phyloP scores from a whole-genome alignment of 2,888 invertebrate genomes.

The Anagyrus pseudococci region DNA sequence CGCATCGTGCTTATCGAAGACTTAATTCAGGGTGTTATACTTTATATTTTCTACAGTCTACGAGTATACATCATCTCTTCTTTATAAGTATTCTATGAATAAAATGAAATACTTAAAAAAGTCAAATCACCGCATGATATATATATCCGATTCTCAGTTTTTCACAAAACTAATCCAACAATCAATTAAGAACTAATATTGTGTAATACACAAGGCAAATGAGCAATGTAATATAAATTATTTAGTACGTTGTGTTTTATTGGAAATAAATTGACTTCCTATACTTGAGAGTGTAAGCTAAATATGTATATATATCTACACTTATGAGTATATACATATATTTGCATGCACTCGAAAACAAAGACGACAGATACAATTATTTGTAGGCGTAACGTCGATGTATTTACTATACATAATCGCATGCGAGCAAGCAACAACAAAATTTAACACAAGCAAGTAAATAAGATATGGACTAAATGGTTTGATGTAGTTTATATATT shows the following conservation, averaged over 20 bases:
- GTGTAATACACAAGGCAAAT: slow-evolving; percentile 1
- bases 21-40: slow-evolving; percentile 36
- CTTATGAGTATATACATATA: background rate
- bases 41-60: slow-evolving; percentile 36
- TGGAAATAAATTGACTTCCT: slow-evolving; percentile 3
- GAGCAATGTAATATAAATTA: slow-evolving; percentile 14
- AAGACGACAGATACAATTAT: slow-evolving; percentile 13
- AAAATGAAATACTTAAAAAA: slow-evolving; percentile 25
- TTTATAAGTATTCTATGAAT: slow-evolving; percentile 34
- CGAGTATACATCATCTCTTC: slow-evolving; percentile 31
- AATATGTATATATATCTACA: background rate
- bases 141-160: background rate
- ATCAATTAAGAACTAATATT: background rate
- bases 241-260: slow-evolving; percentile 6
- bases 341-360: background rate
- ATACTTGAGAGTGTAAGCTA: slow-evolving; percentile 3
- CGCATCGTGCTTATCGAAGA: slow-evolving; percentile 36
- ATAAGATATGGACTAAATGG: slow-evolving; percentile 11
- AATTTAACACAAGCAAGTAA: slow-evolving; percentile 19
- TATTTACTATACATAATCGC: slow-evolving; percentile 30
- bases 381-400: slow-evolving; percentile 23
- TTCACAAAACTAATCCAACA: too few species aligned
- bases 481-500: slow-evolving; percentile 27
- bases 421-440: slow-evolving; percentile 7
- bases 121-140: slow-evolving; percentile 10